Conservation (phyloP, 2,113 vertebrate species). For the Peromyscus leucopus region DNA sequence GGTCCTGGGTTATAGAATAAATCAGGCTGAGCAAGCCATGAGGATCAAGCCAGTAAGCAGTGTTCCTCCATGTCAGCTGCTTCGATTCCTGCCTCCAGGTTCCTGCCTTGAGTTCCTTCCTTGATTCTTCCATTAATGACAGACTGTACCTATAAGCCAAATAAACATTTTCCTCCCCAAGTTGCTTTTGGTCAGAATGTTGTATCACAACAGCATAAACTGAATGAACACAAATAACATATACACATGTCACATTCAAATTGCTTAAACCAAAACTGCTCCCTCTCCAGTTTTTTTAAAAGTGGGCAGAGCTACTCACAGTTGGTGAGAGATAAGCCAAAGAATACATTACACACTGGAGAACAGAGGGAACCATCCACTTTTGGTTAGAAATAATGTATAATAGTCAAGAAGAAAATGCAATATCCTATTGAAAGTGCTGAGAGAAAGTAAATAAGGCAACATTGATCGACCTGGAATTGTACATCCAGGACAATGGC, state of each 20-base stretch:
- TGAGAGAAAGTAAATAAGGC: background rate
- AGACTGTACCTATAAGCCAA: background rate
- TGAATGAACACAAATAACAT: background rate
- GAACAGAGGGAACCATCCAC: background rate
- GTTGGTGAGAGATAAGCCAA: background rate
- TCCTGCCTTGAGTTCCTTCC: background rate
- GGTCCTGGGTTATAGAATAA: background rate
- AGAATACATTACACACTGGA: background rate
- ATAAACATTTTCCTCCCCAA: background rate
- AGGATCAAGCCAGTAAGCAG: background rate
- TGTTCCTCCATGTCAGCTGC: background rate
- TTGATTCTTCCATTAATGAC: background rate
- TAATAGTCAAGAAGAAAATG: background rate
- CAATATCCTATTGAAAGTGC: background rate
- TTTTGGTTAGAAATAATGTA: conserved; percentile 7
- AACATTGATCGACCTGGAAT: background rate
- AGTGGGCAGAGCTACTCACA: background rate
- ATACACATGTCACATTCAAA: background rate
- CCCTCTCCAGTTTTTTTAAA: background rate
- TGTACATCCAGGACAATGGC: background rate
- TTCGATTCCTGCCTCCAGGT: background rate
- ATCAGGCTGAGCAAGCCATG: background rate
- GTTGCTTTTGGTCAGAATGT: background rate
- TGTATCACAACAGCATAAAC: background rate
- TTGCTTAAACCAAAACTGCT: background rate